These are phyloP conservation scores for Aphis craccivora DNA, from an alignment of 1,140 invertebrate species.

Conservation along the genomic window DNA sequence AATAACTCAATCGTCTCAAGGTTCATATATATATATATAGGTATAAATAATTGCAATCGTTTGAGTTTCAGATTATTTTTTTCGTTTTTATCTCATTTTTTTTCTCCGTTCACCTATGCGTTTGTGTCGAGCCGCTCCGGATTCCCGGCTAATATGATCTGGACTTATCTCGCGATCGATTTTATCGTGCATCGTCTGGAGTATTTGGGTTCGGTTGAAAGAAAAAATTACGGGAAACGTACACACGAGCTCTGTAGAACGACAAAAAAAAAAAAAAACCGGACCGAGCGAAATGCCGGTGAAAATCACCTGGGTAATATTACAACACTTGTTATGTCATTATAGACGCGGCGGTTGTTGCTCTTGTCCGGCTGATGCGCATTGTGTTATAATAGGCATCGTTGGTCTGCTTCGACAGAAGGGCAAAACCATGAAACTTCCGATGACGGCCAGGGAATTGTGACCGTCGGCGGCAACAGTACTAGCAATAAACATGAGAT, in stretches of 20 bases:
- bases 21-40: neutral
- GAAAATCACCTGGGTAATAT: neutral
- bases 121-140: constrained; percentile 25
- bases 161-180: constrained; percentile 23
- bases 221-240: neutral
- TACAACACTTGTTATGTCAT: constrained; percentile 28
- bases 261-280: neutral
- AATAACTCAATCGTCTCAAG: constrained; percentile 46
- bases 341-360: constrained; percentile 43
- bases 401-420: neutral
- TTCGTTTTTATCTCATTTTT: neutral
- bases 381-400: neutral
- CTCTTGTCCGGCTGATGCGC: neutral
- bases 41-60: neutral
- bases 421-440: constrained; percentile 25
- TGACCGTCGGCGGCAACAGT: neutral
- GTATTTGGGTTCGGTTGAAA: neutral
- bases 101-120: neutral
- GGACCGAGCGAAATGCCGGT: neutral
- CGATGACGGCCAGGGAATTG: neutral
- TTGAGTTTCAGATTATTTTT: neutral
- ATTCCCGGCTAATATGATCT: constrained; percentile 34
- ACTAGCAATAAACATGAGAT: neutral
- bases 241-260: neutral
- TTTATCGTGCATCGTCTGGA: constrained; percentile 7